Evolutionary conservation across 2,113 vertebrate species (phyloP).

Genomic region (Mola mola): DNA sequence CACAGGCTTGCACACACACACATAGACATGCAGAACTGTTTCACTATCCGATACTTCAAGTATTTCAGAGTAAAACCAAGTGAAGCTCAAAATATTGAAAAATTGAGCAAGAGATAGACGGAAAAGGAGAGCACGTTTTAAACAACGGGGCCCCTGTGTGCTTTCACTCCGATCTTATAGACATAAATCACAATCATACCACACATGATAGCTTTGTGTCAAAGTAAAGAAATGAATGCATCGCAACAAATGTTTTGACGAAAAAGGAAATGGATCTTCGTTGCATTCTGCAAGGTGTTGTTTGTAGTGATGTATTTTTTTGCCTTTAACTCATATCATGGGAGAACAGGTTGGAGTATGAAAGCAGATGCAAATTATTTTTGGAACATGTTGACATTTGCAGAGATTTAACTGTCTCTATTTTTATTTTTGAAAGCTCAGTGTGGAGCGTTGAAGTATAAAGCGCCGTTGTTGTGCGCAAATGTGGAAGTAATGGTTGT

Average conservation of each 20-base stretch:
- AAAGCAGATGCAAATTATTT: conserved; percentile 56
- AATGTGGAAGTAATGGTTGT: not conserved
- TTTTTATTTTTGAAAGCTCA: conserved; percentile 45
- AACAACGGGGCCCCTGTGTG: conserved; percentile 18
- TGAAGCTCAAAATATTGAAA: conserved; percentile 20
- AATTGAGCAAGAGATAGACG: conserved; percentile 2
- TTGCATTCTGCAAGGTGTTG: conserved; percentile 28
- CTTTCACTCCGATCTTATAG: conserved; percentile 20
- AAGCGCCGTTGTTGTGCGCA: conserved; percentile 9
- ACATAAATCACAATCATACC: conserved; percentile 35
- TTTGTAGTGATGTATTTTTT: conserved; percentile 30
- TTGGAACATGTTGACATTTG: conserved; percentile 52
- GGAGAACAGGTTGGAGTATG: conserved; percentile 54
- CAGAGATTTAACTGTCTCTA: conserved; percentile 35
- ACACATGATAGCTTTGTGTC: conserved; percentile 25
- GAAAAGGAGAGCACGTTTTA: conserved; percentile 24
- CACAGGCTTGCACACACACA: conserved; percentile 6
- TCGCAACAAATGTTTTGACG: conserved; percentile 30
- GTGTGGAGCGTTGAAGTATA: not conserved
- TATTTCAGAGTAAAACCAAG: conserved; percentile 31
- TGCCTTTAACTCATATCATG: conserved; percentile 32
- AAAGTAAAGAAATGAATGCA: conserved; percentile 54
- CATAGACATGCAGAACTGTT: conserved; percentile 13
- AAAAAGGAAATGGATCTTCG: conserved; percentile 34
- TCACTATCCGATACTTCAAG: conserved; percentile 14